Evolutionary conservation across 2,888 invertebrate genomes (phyloP).

Genomic region (Fissipunctia ypsillon): DNA sequence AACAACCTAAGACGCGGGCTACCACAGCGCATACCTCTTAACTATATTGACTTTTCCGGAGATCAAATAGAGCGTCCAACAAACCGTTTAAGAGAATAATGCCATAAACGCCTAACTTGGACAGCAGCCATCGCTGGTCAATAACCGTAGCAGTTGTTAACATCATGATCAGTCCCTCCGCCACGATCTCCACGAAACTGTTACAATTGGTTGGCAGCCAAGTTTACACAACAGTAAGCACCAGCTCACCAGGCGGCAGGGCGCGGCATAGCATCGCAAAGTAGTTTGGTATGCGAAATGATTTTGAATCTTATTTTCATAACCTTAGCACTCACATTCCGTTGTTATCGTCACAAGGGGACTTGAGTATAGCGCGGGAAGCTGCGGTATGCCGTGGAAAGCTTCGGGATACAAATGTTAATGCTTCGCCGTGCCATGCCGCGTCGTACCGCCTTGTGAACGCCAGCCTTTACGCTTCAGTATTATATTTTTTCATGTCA

Average conservation of each 20-base stretch:
- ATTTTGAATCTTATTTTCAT: not conserved
- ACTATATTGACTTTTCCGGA: too few relatives aligned
- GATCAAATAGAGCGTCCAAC: too few relatives aligned
- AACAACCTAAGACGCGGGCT: too few relatives aligned
- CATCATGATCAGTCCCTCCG: conserved; percentile 1
- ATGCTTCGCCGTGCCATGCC: not conserved
- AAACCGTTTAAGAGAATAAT: conserved; percentile 9
- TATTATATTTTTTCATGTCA: not conserved
- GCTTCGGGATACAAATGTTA: not conserved
- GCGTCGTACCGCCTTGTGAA: not conserved
- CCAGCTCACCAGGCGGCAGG: too few relatives aligned
- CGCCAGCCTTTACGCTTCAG: not conserved
- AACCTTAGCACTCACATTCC: not conserved
- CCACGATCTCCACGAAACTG: conserved; percentile 11
- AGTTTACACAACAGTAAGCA: conserved; percentile 8
- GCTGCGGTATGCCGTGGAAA: not conserved
- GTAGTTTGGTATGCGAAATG: not conserved
- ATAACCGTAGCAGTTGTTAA: conserved; percentile 19
- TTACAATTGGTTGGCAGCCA: conserved; percentile 31
- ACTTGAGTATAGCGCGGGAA: not conserved
- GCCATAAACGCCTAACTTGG: conserved; percentile 18
- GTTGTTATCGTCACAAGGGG: not conserved
- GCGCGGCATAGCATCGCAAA: not conserved
- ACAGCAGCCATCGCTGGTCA: conserved; percentile 17
- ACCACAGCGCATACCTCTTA: too few relatives aligned